Percentiles rank a stretch among this genome's conserved stretches.
Conservation (phyloP, 1,140 invertebrate species). For the Hycleus phaleratus region DNA sequence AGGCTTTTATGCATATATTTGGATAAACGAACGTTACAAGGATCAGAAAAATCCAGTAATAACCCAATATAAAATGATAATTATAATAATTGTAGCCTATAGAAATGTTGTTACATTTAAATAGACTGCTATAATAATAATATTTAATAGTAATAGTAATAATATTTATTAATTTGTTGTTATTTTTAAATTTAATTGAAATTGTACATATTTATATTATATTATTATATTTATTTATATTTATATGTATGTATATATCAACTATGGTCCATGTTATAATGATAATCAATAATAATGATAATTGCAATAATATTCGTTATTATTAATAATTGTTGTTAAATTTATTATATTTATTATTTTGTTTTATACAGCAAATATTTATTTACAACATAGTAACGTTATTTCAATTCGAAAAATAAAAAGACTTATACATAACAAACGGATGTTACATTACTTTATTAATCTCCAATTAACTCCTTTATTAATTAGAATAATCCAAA, state of each 20-base stretch:
- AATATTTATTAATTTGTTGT: too few species aligned
- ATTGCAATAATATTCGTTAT: not conserved
- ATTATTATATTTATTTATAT: not conserved
- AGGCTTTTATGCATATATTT: slow-evolving; percentile 20
- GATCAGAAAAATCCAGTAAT: slow-evolving; percentile 18
- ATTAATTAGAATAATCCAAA: slow-evolving; percentile 1
- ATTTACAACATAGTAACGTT: slow-evolving; percentile 22
- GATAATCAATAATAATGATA: slow-evolving; percentile 11
- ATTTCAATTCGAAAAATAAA: slow-evolving; percentile 15
- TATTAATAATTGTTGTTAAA: too few species aligned
- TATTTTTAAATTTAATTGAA: not conserved
- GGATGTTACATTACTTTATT: slow-evolving; percentile 22
- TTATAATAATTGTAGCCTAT: slow-evolving; percentile 2
- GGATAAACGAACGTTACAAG: slow-evolving; percentile 20
- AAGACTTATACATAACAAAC: not conserved
- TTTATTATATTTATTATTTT: not conserved
- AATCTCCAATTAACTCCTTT: not conserved
- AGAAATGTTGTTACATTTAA: slow-evolving; percentile 17
- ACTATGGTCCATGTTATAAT: slow-evolving; percentile 24
- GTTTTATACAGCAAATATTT: slow-evolving; percentile 22
- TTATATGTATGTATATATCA: not conserved
- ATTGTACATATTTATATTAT: slow-evolving; percentile 1
- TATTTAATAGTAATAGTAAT: not conserved
- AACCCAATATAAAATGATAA: slow-evolving; percentile 11
- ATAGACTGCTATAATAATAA: slow-evolving; percentile 10